Evolutionary conservation across 2,113 vertebrate species (phyloP), one percentile per base, ranked within the genome.

Genomic region (Dendrocopos noguchii): DNA sequence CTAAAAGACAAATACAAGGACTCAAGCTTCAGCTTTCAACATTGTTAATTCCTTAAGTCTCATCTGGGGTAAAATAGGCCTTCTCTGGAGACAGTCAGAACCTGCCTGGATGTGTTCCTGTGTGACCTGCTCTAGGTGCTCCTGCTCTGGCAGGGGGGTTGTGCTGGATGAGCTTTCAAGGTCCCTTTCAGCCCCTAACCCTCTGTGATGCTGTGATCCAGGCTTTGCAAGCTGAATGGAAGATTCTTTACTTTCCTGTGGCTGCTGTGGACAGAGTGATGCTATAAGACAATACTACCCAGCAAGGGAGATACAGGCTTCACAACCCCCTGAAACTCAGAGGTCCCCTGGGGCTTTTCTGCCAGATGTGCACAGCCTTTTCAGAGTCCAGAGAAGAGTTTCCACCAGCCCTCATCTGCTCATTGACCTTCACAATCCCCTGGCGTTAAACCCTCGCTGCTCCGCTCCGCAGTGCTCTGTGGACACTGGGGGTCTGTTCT

Each of bases 321-420:
- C 47, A 55, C 47, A 84, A 52, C 16, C 22, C 68, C 42, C 50
- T 81, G 39, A 90, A 83, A 70, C 28, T 63, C 84, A 81, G 77
- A 65, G 82, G 55, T 85, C 59, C 71, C 67, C 67, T 67, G 68
- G 67, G 87, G 79, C 66, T 57, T 7, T 74, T 95, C 31, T 70
- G 55, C 75, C 91, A 96, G 88, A 95, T 95, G 93, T 85, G 39
- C 55, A 20, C 22, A 61, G 46, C 78, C 79, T 72, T 96, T 96
- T 94, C 82, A 77, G 66, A 94, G 80, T 46, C 33, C 53, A 25
- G 86, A 94, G 91, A 63, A 63, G 68, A 71, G 73, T 94, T 94
- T 88, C 76, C 77, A 83, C 88, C 94, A 84, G 7, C 50, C 33
- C 80, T 93, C 81, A 92, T 94, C 93, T 89, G 91, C 77, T 96